Evolutionary conservation across 2,113 vertebrate genomes (phyloP).

Genomic region (Myanophis thanlyinensis): DNA sequence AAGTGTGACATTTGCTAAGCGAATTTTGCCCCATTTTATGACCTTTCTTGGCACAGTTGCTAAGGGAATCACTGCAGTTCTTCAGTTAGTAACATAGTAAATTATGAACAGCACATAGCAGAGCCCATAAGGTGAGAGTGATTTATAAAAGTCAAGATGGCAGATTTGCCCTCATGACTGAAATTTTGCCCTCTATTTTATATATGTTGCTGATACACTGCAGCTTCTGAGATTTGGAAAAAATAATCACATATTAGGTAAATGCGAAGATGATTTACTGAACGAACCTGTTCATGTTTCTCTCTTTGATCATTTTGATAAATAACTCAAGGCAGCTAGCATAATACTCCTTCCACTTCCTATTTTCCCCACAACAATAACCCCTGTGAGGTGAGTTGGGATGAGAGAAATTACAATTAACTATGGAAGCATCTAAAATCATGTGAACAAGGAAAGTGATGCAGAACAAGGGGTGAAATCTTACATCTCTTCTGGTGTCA

Average conservation of each 20-base stretch:
- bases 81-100: not conserved
- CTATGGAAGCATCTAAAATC: not conserved
- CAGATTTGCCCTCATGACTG: not conserved
- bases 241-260: not conserved
- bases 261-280: not conserved
- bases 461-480: not conserved
- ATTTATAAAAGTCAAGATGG: not conserved
- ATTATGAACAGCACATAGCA: not conserved
- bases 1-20: not conserved
- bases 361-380: not conserved
- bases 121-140: not conserved
- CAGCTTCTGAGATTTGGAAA: not conserved
- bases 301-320: not conserved
- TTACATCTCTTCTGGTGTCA: not conserved
- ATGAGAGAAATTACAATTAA: not conserved
- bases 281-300: not conserved
- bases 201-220: not conserved
- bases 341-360: not conserved
- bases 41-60: not conserved
- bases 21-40: not conserved
- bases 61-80: not conserved
- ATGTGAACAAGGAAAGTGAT: not conserved
- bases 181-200: not conserved
- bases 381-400: not conserved
- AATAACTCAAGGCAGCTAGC: not conserved